phyloP scores from a whole-genome alignment of 2,113 vertebrate species.

The Anguilla japonica region DNA sequence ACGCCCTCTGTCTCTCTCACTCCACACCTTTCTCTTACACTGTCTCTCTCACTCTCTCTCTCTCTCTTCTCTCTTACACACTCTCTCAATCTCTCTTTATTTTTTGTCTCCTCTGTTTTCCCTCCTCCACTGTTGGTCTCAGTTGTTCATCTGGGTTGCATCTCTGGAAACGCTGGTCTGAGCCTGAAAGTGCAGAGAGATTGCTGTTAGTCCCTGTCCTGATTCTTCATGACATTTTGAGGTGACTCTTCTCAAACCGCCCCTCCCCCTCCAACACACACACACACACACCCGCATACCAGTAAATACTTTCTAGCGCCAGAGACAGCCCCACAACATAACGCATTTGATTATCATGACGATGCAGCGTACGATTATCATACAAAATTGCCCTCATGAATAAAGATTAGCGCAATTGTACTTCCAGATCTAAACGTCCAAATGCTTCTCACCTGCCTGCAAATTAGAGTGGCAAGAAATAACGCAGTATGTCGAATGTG shows the following conservation, averaged over 20 bases:
- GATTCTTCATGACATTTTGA: constrained; percentile 5
- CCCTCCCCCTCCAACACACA: neutral
- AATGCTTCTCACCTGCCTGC: neutral
- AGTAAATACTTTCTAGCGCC: neutral
- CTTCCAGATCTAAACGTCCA: neutral
- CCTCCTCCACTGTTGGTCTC: constrained; percentile 41
- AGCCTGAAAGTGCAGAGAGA: constrained; percentile 50
- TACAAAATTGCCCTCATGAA: neutral
- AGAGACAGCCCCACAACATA: neutral
- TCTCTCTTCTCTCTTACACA: neutral
- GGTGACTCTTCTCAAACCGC: neutral
- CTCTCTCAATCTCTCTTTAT: neutral
- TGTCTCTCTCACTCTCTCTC: constrained; percentile 8
- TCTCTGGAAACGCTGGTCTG: constrained; percentile 38
- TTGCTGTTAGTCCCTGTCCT: neutral
- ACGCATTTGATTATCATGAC: neutral
- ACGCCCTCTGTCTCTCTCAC: constrained; percentile 36
- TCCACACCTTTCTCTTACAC: neutral
- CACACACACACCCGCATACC: neutral
- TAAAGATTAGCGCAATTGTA: neutral
- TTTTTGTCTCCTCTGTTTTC: constrained; percentile 32
- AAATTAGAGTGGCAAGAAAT: neutral
- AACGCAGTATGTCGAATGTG: neutral
- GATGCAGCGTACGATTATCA: neutral
- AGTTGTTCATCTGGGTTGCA: constrained; percentile 50